Conservation (phyloP, 2,888 invertebrate species). For the Furcula furcula region DNA sequence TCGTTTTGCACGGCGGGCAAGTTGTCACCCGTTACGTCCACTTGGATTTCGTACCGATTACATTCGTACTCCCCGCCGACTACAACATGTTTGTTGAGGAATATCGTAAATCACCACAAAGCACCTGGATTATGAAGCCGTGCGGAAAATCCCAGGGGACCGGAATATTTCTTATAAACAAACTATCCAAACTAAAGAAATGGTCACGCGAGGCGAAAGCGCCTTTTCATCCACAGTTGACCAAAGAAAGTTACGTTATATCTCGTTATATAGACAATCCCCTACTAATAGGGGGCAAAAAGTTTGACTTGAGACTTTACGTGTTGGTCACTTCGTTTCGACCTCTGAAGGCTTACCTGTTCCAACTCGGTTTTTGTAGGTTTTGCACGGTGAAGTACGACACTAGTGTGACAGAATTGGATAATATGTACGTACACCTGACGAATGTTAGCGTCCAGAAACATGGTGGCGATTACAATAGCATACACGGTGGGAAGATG, state of each 20-base stretch:
- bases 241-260: conserved; percentile 96
- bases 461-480: conserved; percentile 97
- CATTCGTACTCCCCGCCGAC: conserved; percentile 96
- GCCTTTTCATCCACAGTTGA: conserved; percentile 90
- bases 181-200: conserved; percentile 94
- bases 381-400: conserved; percentile 98
- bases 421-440: conserved; percentile 96
- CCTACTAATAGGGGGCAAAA: conserved; percentile 96
- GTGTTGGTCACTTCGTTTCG: conserved; percentile 96
- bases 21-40: conserved; percentile 87
- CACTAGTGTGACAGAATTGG: conserved; percentile 91
- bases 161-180: conserved; percentile 98
- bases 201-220: conserved; percentile 94
- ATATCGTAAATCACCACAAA: conserved; percentile 95
- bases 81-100: conserved; percentile 99
- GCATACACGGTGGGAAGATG: conserved; percentile 96
- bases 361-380: conserved; percentile 95
- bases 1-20: conserved; percentile 81
- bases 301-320: conserved; percentile 96
- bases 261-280: conserved; percentile 99
- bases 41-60: conserved; percentile 94
- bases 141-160: conserved; percentile 96
- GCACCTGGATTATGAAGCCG: conserved; percentile 99
- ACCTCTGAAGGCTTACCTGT: conserved; percentile 96
- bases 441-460: conserved; percentile 99